Conservation (phyloP, 1,140 invertebrate genomes). For the Bilobella aurantiaca region DNA sequence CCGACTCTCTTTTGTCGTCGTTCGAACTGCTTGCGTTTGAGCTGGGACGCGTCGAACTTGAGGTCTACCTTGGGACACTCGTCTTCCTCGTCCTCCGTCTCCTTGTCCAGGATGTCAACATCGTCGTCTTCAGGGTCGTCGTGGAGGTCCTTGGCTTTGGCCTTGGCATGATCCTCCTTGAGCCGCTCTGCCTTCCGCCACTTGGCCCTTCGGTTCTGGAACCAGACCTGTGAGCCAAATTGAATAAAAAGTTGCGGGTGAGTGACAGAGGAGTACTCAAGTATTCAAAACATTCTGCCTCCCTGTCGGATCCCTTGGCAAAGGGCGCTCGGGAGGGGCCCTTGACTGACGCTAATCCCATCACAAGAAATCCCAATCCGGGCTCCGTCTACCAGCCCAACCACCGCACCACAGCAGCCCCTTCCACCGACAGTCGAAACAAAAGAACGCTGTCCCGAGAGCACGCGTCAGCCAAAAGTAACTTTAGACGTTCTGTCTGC, state of each 20-base stretch:
- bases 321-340: not conserved
- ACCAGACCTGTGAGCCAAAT: constrained; percentile 66
- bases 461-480: no score
- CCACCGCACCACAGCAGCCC: not conserved
- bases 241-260: not conserved
- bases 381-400: not conserved
- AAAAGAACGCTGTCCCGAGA: not conserved
- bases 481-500: no score
- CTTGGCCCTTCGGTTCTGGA: constrained; percentile 85
- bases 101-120: not conserved
- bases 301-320: no score
- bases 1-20: not conserved
- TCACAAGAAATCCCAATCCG: not conserved
- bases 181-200: constrained; percentile 83
- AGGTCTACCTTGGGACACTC: not conserved
- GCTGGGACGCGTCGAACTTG: not conserved
- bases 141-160: not conserved
- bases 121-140: not conserved
- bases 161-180: constrained; percentile 75
- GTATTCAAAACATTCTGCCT: constrained; percentile 1
- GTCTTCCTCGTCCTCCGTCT: not conserved
- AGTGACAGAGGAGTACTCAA: not conserved
- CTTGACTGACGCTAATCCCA: not conserved
- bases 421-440: not conserved
- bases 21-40: not conserved